Conservation (phyloP, 1,140 invertebrate genomes). For the Adelges cooleyi region DNA sequence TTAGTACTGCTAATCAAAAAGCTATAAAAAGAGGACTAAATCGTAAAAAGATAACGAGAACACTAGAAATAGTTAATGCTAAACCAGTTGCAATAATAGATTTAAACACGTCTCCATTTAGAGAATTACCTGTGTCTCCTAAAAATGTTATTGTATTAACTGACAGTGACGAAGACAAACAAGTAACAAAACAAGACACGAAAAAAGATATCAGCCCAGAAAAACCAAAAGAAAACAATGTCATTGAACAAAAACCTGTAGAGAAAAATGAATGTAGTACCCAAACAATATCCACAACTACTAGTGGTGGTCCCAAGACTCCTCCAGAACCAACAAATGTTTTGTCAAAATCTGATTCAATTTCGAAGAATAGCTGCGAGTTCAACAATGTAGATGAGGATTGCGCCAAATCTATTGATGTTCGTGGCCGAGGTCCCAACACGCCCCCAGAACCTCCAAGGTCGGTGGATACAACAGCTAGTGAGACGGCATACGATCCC, state of each 20-base stretch:
- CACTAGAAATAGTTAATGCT: slow-evolving; percentile 30
- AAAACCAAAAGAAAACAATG: slow-evolving; percentile 12
- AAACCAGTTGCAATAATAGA: slow-evolving; percentile 76
- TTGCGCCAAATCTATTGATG: slow-evolving; percentile 32
- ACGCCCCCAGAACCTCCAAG: slow-evolving; percentile 50
- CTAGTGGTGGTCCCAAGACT: slow-evolving; percentile 52
- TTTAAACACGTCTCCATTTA: slow-evolving; percentile 68
- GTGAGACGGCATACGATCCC: slow-evolving; percentile 65
- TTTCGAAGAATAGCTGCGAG: slow-evolving; percentile 45
- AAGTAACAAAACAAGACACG: slow-evolving; percentile 6
- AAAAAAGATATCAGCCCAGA: slow-evolving; percentile 20
- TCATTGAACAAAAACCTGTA: slow-evolving; percentile 5
- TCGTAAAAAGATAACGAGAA: slow-evolving; percentile 25
- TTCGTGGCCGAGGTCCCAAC: slow-evolving; percentile 46
- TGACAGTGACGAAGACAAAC: slow-evolving; percentile 58
- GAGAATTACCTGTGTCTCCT: slow-evolving; percentile 63
- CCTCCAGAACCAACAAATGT: slow-evolving; percentile 61
- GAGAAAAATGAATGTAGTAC: slow-evolving; percentile 30
- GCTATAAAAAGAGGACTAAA: slow-evolving; percentile 43
- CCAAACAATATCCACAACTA: slow-evolving; percentile 19
- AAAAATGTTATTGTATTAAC: slow-evolving; percentile 68
- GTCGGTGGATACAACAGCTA: slow-evolving; percentile 37
- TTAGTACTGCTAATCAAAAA: slow-evolving; percentile 40
- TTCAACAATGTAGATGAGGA: slow-evolving; percentile 43
- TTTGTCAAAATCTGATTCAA: slow-evolving; percentile 51